Conservation (phyloP, 2,797 vertebrate genomes). For the Sparidentex hasta region DNA sequence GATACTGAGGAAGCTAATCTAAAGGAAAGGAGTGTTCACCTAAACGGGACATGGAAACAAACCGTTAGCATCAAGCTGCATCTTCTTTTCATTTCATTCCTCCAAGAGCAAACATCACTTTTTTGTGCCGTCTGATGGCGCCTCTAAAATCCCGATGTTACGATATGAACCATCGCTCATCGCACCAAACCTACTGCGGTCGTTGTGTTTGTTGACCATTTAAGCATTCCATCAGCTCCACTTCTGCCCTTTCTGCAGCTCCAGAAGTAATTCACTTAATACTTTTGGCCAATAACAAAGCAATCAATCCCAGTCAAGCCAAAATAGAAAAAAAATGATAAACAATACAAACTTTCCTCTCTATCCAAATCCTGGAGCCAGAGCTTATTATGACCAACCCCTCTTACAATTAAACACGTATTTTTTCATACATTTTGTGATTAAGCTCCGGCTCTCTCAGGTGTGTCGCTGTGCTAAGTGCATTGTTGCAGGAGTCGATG, state of each 20-base stretch:
- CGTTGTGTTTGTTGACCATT: neutral
- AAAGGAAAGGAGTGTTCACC: no score
- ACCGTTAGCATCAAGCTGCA: no score
- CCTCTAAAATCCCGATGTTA: no score
- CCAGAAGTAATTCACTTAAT: slow-evolving; percentile 11
- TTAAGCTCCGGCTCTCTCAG: neutral
- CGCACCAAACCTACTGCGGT: no score
- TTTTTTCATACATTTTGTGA: neutral
- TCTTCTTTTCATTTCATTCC: no score
- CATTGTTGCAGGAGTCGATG: neutral
- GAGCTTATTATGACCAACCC: neutral
- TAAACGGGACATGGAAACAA: no score
- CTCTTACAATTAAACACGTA: neutral
- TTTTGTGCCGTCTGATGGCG: no score
- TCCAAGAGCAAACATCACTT: no score
- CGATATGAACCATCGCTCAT: no score
- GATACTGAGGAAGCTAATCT: no score
- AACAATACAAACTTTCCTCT: neutral
- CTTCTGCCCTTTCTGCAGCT: neutral
- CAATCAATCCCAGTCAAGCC: neutral
- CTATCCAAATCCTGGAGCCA: no score
- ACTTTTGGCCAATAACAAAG: neutral
- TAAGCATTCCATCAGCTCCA: slow-evolving; percentile 9
- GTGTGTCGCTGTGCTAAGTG: neutral
- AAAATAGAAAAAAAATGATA: neutral